Conservation (phyloP, 2,113 vertebrate species). For the Anguilla japonica region DNA sequence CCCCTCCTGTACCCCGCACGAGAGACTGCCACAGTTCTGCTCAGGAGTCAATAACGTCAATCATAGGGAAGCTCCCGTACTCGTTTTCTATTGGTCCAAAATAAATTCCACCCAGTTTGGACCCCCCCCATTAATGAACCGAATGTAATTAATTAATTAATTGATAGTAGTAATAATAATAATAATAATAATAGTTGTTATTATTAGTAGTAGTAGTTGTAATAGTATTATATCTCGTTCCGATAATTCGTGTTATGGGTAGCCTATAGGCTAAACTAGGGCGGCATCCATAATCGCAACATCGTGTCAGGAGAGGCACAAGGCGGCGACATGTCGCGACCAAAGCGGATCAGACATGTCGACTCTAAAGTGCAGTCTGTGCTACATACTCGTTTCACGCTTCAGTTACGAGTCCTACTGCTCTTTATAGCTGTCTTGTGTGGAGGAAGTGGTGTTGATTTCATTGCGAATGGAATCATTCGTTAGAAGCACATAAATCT, state of each 20-base stretch:
- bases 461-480: constrained; percentile 7
- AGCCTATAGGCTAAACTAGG: neutral
- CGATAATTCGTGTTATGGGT: neutral
- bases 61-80: constrained; percentile 70
- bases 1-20: constrained; percentile 29
- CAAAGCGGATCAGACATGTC: neutral
- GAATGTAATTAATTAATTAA: too few relatives aligned
- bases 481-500: constrained; percentile 1
- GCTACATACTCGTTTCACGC: neutral
- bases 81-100: constrained; percentile 63
- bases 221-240: neutral
- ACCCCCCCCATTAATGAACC: neutral
- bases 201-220: too few relatives aligned
- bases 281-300: neutral
- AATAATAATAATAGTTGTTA: too few relatives aligned
- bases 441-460: neutral
- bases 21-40: constrained; percentile 85
- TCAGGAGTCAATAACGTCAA: constrained; percentile 82
- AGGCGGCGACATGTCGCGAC: neutral
- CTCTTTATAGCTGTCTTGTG: neutral
- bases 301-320: neutral
- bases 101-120: constrained; percentile 59
- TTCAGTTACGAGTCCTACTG: neutral
- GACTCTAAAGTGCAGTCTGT: neutral
- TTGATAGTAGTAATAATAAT: neutral